Conservation (phyloP, 2,797 vertebrate species). For the Parauchenoglanis ngamensis region DNA sequence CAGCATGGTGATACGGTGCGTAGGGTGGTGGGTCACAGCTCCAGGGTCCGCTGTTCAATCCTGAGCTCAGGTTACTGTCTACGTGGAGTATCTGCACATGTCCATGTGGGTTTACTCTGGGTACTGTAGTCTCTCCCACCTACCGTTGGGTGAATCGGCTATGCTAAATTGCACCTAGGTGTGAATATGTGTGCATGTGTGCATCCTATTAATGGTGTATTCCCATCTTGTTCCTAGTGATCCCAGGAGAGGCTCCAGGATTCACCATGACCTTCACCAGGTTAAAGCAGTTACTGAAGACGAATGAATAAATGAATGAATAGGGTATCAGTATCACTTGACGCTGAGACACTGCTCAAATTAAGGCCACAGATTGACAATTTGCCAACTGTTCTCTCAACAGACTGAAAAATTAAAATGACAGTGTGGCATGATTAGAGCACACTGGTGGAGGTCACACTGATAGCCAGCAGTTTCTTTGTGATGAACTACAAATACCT, state of each 20-base stretch:
- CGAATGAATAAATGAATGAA: neutral
- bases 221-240: neutral
- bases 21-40: neutral
- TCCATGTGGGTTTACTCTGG: neutral
- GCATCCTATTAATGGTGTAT: neutral
- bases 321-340: neutral
- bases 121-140: neutral
- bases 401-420: neutral
- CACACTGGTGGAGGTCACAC: neutral
- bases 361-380: neutral
- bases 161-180: neutral
- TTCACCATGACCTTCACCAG: neutral
- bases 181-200: neutral
- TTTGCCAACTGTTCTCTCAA: neutral
- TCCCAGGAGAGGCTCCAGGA: neutral
- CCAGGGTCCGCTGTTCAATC: neutral
- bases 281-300: neutral
- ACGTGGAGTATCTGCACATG: neutral
- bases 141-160: neutral
- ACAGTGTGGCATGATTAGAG: neutral
- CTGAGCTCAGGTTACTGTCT: neutral
- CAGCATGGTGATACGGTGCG: neutral
- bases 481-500: neutral
- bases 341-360: neutral
- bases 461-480: neutral